These are phyloP conservation scores for Phymanthus crucifer DNA, from an alignment of 92 coral and sea anemone genomes.

Conservation along the genomic window DNA sequence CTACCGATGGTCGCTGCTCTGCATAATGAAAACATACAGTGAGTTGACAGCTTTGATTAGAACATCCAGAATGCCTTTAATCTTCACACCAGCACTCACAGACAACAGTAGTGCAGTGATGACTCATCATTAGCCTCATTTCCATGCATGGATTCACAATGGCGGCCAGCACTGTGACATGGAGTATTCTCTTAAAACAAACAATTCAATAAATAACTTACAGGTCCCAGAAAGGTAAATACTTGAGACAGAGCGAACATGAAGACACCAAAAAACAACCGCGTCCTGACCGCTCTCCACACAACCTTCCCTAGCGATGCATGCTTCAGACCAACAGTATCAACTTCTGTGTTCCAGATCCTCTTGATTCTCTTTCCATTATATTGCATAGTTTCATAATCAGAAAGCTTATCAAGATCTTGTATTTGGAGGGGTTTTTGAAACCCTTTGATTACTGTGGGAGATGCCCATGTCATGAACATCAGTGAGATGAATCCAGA, in stretches of 20 bases:
- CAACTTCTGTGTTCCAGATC: constrained; percentile 82
- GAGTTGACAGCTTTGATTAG: too few relatives aligned
- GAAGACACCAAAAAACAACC: constrained; percentile 59
- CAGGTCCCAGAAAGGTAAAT: constrained; percentile 84
- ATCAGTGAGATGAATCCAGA: constrained; percentile 85
- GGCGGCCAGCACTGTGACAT: too few relatives aligned
- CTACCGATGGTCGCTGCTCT: too few relatives aligned
- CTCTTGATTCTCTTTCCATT: constrained; percentile 65
- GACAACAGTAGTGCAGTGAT: too few relatives aligned
- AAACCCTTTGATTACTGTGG: constrained; percentile 76
- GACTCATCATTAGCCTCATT: too few relatives aligned
- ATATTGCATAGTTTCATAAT: constrained; percentile 67
- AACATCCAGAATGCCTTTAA: too few relatives aligned
- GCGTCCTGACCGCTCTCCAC: constrained; percentile 62
- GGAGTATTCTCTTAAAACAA: background rate
- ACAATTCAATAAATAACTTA: constrained; percentile 45
- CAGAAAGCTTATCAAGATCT: constrained; percentile 80
- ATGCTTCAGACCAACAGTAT: constrained; percentile 58
- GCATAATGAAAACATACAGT: too few relatives aligned
- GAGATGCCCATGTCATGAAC: constrained; percentile 85
- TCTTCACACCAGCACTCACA: too few relatives aligned
- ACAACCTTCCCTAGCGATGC: constrained; percentile 68
- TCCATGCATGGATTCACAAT: too few relatives aligned
- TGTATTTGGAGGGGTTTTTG: constrained; percentile 71
- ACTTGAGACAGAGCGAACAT: constrained; percentile 66